These are phyloP conservation scores for Chunga burmeisteri DNA, from an alignment of 2,113 vertebrate species.

Conservation along the genomic window DNA sequence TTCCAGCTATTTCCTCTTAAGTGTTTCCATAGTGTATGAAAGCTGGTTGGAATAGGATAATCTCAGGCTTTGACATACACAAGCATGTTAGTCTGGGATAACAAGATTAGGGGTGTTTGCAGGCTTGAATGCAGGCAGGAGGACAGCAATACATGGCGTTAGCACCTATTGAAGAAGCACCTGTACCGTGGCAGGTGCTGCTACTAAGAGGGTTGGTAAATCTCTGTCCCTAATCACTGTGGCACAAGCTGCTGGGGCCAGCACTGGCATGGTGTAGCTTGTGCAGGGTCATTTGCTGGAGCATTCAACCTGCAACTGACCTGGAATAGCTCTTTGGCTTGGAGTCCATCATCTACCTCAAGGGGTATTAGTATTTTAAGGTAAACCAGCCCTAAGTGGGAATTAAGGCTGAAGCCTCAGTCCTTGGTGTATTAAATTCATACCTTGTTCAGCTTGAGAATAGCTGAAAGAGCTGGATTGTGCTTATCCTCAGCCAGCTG, in stretches of 20 bases:
- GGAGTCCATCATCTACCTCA: background rate
- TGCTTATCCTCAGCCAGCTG: background rate
- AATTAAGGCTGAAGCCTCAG: background rate
- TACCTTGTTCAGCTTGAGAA: background rate
- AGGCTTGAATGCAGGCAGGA: background rate
- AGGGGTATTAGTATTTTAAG: background rate
- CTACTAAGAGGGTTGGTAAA: background rate
- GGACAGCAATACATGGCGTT: fast-evolving
- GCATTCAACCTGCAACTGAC: background rate
- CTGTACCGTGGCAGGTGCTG: background rate
- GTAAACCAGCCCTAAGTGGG: background rate
- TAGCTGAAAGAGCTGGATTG: background rate
- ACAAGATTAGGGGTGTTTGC: constrained; percentile 19
- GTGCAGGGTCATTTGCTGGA: fast-evolving
- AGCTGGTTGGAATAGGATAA: constrained; percentile 23
- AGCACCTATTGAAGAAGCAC: background rate
- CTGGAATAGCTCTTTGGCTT: background rate
- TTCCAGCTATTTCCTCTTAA: constrained; percentile 38
- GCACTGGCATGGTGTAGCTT: fast-evolving
- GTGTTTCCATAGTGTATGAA: background rate
- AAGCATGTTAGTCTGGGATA: constrained; percentile 19
- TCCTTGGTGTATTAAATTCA: background rate
- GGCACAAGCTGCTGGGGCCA: background rate
- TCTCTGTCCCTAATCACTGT: background rate
- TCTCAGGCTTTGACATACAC: constrained; percentile 39